Evolutionary conservation across 2,113 vertebrate genomes (phyloP).

Genomic region (Callithrix jacchus): DNA sequence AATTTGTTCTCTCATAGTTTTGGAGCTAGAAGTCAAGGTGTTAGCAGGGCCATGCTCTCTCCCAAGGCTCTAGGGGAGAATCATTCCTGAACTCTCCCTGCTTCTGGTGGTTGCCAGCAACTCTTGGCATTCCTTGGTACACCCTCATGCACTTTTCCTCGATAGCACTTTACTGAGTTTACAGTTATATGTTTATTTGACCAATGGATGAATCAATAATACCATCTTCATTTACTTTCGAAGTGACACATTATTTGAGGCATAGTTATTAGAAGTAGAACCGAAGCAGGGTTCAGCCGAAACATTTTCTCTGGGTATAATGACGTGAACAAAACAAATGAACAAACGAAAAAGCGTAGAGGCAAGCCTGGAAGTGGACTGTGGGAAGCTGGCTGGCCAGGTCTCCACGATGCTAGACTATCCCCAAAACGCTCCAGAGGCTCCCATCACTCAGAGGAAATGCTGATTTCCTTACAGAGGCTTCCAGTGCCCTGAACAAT

Average conservation of each 20-base stretch:
- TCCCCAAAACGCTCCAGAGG: neutral
- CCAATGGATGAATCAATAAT: neutral
- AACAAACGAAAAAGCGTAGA: neutral
- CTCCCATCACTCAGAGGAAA: neutral
- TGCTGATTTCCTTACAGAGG: neutral
- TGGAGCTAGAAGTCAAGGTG: neutral
- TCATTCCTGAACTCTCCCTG: neutral
- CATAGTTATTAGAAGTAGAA: neutral
- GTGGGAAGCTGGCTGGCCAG: neutral
- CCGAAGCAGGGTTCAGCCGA: neutral
- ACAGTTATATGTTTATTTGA: neutral
- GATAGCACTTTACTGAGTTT: neutral
- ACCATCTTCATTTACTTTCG: neutral
- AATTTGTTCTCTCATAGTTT: neutral
- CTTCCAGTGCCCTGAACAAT: neutral
- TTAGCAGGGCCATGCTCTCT: neutral
- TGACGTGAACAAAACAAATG: neutral
- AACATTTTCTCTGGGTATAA: neutral
- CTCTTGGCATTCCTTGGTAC: neutral
- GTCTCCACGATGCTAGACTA: neutral
- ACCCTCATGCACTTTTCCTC: neutral
- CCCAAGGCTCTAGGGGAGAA: neutral
- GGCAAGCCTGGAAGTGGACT: neutral
- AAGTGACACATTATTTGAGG: neutral
- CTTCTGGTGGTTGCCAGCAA: neutral